phyloP scores from a whole-genome alignment of 2,888 invertebrate genomes.

The Catocala sponsa region DNA sequence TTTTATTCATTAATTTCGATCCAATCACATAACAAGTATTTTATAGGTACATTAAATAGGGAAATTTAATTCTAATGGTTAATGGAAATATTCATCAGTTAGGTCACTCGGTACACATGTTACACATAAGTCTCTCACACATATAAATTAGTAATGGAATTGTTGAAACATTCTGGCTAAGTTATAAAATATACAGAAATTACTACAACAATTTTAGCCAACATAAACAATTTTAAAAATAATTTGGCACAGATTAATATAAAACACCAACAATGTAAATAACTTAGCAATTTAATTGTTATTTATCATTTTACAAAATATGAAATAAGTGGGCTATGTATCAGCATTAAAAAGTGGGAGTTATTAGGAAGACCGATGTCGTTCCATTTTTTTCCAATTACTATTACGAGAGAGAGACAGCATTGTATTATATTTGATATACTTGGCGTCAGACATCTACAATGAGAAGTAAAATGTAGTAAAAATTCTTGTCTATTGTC shows the following conservation, averaged over 20 bases:
- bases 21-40: slow-evolving; percentile 20
- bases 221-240: slow-evolving; percentile 29
- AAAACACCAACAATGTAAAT: slow-evolving; percentile 31
- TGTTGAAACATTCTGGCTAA: slow-evolving; percentile 36
- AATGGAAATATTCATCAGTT: slow-evolving; percentile 14
- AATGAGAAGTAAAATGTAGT: slow-evolving; percentile 3
- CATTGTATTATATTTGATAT: not conserved
- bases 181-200: slow-evolving; percentile 12
- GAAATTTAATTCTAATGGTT: slow-evolving; percentile 26
- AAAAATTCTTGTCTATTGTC: slow-evolving; percentile 7
- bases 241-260: slow-evolving; percentile 56
- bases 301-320: slow-evolving; percentile 8
- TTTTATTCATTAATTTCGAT: slow-evolving; percentile 8
- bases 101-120: not conserved
- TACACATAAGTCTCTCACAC: slow-evolving; percentile 11
- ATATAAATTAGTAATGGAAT: slow-evolving; percentile 27
- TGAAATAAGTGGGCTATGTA: not conserved
- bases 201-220: slow-evolving; percentile 23
- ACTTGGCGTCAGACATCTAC: not conserved
- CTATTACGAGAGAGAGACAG: not conserved
- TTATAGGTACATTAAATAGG: slow-evolving; percentile 25
- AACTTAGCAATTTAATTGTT: slow-evolving; percentile 16
- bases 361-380: too few relatives aligned
- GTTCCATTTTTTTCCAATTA: not conserved
- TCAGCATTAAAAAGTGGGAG: not conserved